Evolutionary conservation across 2,888 invertebrate genomes (phyloP).

Genomic region (Hypena proboscidalis): DNA sequence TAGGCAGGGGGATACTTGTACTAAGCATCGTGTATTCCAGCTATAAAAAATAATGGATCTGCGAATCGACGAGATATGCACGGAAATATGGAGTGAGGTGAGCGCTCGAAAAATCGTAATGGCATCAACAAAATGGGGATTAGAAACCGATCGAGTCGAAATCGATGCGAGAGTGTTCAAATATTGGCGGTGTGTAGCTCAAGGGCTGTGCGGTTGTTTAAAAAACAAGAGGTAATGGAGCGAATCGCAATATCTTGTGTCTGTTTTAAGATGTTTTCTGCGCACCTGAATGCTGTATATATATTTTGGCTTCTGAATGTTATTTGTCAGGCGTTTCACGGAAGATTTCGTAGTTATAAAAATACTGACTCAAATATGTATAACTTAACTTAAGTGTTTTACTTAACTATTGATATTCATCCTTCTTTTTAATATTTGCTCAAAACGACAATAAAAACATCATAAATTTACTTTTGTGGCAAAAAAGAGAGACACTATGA

Average conservation of each 20-base stretch:
- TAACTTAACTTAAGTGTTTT: too few species aligned
- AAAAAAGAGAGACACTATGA: too few species aligned
- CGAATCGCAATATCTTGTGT: constrained; percentile 28
- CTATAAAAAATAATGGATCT: constrained; percentile 85
- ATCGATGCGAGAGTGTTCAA: constrained; percentile 74
- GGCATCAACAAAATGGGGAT: constrained; percentile 83
- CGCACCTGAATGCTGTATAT: neutral
- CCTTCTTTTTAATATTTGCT: too few species aligned
- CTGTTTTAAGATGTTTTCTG: neutral
- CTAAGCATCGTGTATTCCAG: constrained; percentile 79
- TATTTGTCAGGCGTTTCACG: too few species aligned
- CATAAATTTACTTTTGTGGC: too few species aligned
- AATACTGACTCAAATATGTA: too few species aligned
- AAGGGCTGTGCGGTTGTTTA: constrained; percentile 42
- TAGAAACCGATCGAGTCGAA: constrained; percentile 82
- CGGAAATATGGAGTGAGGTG: constrained; percentile 83
- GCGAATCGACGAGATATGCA: constrained; percentile 83
- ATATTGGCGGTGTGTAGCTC: constrained; percentile 56
- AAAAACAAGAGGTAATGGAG: constrained; percentile 42
- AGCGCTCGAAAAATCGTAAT: constrained; percentile 83
- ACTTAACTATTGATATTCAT: too few species aligned
- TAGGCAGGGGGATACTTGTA: constrained; percentile 69
- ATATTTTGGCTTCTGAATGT: too few species aligned
- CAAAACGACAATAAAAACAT: too few species aligned
- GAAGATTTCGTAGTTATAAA: too few species aligned